Conservation (phyloP, 2,797 vertebrate genomes). For the Bryconaethiops microstoma region DNA sequence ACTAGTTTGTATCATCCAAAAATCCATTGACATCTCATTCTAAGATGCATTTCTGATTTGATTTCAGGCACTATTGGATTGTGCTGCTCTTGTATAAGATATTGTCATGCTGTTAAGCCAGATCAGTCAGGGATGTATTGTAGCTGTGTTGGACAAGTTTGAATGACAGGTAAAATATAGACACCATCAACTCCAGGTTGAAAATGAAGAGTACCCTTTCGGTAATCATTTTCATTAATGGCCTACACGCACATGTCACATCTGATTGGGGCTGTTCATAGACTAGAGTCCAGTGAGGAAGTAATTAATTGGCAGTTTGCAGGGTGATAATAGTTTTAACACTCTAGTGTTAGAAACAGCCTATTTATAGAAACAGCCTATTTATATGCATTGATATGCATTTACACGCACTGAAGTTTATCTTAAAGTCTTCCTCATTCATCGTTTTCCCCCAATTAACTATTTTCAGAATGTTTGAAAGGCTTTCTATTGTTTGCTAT, state of each 20-base stretch:
- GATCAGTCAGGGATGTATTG: background rate
- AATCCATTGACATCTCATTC: background rate
- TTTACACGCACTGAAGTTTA: too few relatives aligned
- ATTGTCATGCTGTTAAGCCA: background rate
- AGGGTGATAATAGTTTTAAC: too few relatives aligned
- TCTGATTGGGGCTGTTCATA: background rate
- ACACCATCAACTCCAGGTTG: too few relatives aligned
- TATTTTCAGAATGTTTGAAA: too few relatives aligned
- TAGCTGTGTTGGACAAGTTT: background rate
- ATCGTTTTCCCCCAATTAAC: too few relatives aligned
- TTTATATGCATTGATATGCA: too few relatives aligned
- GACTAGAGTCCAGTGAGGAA: too few relatives aligned
- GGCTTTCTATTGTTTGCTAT: background rate
- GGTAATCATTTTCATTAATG: background rate
- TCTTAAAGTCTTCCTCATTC: too few relatives aligned
- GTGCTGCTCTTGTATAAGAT: background rate
- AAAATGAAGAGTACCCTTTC: background rate
- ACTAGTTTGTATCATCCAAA: background rate
- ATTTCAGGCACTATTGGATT: background rate
- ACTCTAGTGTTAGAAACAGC: too few relatives aligned
- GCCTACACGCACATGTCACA: background rate
- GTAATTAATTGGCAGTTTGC: too few relatives aligned
- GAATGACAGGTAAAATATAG: too few relatives aligned
- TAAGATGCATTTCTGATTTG: background rate
- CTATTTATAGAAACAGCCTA: too few relatives aligned